Percentiles rank a stretch among this genome's conserved stretches.
These are phyloP conservation scores for Argynnis bischoffii DNA, from an alignment of 2,888 invertebrate species.

Conservation along the genomic window DNA sequence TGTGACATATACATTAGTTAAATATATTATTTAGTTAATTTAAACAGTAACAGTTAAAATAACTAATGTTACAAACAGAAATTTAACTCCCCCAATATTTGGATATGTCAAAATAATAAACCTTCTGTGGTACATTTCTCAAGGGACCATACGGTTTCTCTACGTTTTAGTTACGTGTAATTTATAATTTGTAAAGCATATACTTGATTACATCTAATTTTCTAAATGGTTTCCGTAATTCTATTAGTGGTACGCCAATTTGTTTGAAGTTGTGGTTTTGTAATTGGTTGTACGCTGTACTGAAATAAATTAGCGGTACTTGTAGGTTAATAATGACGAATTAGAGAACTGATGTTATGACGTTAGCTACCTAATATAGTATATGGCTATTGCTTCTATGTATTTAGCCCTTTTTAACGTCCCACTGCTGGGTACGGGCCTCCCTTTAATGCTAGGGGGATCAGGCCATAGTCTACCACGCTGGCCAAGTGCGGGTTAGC, in stretches of 20 bases:
- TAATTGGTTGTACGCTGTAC: constrained; percentile 1
- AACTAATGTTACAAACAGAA: neutral
- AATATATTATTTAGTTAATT: neutral
- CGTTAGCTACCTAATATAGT: no score
- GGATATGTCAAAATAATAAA: constrained; percentile 41
- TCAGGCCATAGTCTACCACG: no score
- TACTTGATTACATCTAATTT: constrained; percentile 21
- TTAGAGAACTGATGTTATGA: no score
- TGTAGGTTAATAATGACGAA: neutral
- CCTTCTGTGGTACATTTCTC: neutral
- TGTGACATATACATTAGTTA: no score
- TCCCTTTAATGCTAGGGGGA: no score
- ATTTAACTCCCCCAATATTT: no score
- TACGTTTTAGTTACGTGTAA: constrained; percentile 16
- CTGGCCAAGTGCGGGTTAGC: no score
- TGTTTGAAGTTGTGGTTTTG: constrained; percentile 21
- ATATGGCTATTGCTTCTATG: no score
- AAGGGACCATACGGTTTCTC: constrained; percentile 6
- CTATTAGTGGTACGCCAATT: constrained; percentile 38
- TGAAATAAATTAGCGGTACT: neutral
- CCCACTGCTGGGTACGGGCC: no score
- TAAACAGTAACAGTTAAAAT: neutral
- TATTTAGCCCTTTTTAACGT: no score
- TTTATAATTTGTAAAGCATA: constrained; percentile 2
- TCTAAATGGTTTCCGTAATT: constrained; percentile 32